Evolutionary conservation across 2,113 vertebrate species (phyloP).

Genomic region (Pungitius pungitius): DNA sequence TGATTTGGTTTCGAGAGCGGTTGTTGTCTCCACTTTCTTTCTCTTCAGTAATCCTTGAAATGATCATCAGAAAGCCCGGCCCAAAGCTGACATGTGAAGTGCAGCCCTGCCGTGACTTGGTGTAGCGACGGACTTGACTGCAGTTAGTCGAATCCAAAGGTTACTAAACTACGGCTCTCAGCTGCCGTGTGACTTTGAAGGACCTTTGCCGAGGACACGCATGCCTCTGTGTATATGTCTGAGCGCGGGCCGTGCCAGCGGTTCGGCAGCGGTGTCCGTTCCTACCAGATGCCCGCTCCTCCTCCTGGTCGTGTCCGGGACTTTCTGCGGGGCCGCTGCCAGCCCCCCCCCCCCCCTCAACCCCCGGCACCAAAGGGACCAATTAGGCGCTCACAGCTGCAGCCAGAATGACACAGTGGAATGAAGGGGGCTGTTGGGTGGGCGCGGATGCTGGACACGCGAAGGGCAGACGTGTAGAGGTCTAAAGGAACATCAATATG

Average conservation of each 20-base stretch:
- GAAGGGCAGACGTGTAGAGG: conserved; percentile 48
- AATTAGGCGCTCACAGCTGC: conserved; percentile 80
- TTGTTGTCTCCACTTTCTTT: neutral
- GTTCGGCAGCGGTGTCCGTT: conserved; percentile 61
- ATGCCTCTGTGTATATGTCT: conserved; percentile 24
- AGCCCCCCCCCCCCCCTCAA: conserved; percentile 22
- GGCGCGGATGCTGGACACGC: conserved; percentile 41
- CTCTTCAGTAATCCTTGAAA: neutral
- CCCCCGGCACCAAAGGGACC: conserved; percentile 74
- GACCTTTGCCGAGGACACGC: conserved; percentile 50
- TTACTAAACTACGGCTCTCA: neutral
- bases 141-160: neutral
- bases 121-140: neutral
- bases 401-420: conserved; percentile 58
- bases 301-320: conserved; percentile 63
- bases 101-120: neutral
- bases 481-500: neutral
- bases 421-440: conserved; percentile 30
- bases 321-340: conserved; percentile 52
- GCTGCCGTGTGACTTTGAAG: conserved; percentile 64
- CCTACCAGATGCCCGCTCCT: conserved; percentile 73
- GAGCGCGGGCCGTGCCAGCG: conserved; percentile 53
- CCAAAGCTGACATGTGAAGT: neutral
- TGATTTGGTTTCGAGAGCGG: too few relatives aligned
- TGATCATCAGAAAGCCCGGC: neutral